Evolutionary conservation across 2,113 vertebrate species (phyloP).

Genomic region (Heliornis fulica): DNA sequence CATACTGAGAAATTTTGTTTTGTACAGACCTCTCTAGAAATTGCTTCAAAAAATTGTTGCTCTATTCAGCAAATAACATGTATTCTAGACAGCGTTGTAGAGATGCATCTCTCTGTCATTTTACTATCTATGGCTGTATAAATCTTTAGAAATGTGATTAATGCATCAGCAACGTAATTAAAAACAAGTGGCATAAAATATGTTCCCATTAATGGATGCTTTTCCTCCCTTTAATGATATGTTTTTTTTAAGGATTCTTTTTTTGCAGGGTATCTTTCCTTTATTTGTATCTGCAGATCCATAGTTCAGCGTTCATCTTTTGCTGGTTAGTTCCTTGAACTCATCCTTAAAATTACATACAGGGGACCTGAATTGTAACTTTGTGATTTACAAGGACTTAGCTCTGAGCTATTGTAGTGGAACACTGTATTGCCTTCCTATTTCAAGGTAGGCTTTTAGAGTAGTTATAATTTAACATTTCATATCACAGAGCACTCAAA

Average conservation of each 20-base stretch:
- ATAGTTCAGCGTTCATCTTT: background rate
- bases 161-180: background rate
- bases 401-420: background rate
- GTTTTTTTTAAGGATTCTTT: background rate
- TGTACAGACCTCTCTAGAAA: background rate
- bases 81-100: background rate
- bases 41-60: background rate
- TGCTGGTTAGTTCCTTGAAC: background rate
- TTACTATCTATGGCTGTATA: background rate
- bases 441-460: background rate
- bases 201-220: background rate
- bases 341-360: background rate
- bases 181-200: background rate
- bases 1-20: background rate
- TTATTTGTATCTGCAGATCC: background rate
- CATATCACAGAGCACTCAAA: background rate
- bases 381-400: background rate
- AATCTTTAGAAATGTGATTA: background rate
- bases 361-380: background rate
- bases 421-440: background rate
- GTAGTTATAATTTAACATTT: background rate
- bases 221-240: accelerated
- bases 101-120: background rate
- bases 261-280: background rate
- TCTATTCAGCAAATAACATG: background rate